Base-by-base conservation (phyloP, 1,140 invertebrate species). In the Himalopsyche phryganea region DNA sequence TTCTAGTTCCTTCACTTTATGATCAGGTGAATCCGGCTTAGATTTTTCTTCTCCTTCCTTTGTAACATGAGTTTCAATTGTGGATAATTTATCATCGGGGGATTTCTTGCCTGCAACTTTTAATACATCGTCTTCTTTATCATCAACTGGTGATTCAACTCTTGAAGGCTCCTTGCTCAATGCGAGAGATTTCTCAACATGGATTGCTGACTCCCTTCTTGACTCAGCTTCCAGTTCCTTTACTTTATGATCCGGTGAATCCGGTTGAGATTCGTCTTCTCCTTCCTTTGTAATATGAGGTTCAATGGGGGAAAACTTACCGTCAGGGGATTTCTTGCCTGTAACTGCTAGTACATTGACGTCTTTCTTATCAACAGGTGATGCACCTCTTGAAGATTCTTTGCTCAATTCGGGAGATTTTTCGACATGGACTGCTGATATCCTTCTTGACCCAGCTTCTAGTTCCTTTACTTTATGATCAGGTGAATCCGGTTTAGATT, bases 381-480 rank as follows among this genome's bases (percentile, higher is more conserved):
- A 44, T 3, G 11, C n/a, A 6, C 1, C 13, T 68, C 68, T 47
- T 67, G 48, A n/a, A 66, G 18, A 5, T 6, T 45, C 18, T 19
- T 11, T 17, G 42, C 13, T 15, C 4, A 17, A 7, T 2, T 7
- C 42, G 15, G 42, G 13, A 45, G 9, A 18, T 45, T 17, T 18
- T 17, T 28, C 23, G 9, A 5, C 4, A 28, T n/a, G 4, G 3
- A 11, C 38, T 4, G 38, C n/a, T 11, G 38, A 40, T 40, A 4
- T 11, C 11, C 15, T 40, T 40, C 38, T 15, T 6, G 38, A 40
- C 11, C n/a, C 11, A 5, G 11, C 15, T 15, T 13, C 38, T 15
- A n/a, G n/a, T n/a, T n/a, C n/a, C n/a, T 40, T 15, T 15, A 6
- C 38, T 40, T 13, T 11, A 40, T 40, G 38, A 5, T 6, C 38